Percentiles rank a stretch among this genome's conserved stretches.
phyloP scores from a whole-genome alignment of 2,113 vertebrate species.

The Nymphicus hollandicus region DNA sequence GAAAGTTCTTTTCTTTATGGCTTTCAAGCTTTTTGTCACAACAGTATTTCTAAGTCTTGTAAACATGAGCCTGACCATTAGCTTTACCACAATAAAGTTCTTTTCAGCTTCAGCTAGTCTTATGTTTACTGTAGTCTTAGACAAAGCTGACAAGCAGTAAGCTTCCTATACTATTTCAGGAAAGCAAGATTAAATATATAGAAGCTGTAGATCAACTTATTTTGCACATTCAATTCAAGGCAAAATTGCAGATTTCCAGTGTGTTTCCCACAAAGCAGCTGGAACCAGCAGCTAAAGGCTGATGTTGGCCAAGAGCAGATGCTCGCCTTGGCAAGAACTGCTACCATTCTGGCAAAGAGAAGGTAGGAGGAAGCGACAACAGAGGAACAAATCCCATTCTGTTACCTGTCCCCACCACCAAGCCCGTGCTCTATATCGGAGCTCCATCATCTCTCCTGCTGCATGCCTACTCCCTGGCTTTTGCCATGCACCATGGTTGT shows the following conservation, averaged over 20 bases:
- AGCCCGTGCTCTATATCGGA: neutral
- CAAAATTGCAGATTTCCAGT: constrained; percentile 1
- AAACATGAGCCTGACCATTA: neutral
- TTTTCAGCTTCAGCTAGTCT: neutral
- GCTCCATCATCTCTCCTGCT: neutral
- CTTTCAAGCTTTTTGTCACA: neutral
- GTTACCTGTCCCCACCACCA: neutral
- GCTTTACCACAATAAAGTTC: neutral
- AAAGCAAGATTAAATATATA: neutral
- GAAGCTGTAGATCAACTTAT: neutral
- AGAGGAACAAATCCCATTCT: neutral
- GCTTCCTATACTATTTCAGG: neutral
- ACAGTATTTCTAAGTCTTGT: neutral
- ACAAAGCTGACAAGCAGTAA: neutral
- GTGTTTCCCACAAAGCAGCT: neutral
- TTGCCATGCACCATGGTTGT: neutral
- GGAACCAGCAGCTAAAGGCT: neutral
- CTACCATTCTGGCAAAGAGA: neutral
- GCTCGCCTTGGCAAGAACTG: neutral
- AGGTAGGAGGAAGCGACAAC: neutral
- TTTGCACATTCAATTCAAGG: neutral
- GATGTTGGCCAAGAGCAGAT: neutral
- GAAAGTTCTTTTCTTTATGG: neutral
- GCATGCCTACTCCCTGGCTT: neutral
- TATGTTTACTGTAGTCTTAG: neutral